These are phyloP conservation scores for Pipistrellus nathusii DNA, from an alignment of 2,797 vertebrate genomes.

Conservation along the genomic window DNA sequence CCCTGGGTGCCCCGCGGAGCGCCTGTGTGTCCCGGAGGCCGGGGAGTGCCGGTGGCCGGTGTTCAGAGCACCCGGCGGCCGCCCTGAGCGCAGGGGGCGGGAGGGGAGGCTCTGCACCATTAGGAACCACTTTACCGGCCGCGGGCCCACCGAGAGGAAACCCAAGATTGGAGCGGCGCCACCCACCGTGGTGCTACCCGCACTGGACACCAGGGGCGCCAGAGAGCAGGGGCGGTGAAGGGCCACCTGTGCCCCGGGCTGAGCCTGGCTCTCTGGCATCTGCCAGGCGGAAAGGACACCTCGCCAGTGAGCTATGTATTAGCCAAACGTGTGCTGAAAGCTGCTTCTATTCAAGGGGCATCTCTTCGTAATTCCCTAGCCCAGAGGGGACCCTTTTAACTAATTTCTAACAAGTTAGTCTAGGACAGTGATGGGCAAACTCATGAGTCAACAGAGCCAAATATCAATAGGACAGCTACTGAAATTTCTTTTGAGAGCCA, in stretches of 20 bases:
- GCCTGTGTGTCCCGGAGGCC: neutral
- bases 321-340: neutral
- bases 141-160: neutral
- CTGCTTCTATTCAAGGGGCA: neutral
- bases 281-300: neutral
- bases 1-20: neutral
- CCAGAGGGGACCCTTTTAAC: neutral
- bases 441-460: no score
- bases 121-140: neutral
- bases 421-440: no score
- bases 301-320: neutral
- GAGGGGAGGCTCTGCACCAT: neutral
- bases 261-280: neutral
- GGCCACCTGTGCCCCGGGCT: neutral
- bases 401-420: neutral
- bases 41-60: neutral
- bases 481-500: no score
- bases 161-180: neutral
- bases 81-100: neutral
- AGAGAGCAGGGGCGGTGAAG: fast-evolving
- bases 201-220: neutral
- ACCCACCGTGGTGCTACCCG: fast-evolving
- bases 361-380: neutral
- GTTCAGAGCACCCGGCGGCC: neutral
- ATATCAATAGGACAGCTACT: no score